Base-by-base conservation (phyloP, 2,797 vertebrate species). In the Premnoplex brunnescens region DNA sequence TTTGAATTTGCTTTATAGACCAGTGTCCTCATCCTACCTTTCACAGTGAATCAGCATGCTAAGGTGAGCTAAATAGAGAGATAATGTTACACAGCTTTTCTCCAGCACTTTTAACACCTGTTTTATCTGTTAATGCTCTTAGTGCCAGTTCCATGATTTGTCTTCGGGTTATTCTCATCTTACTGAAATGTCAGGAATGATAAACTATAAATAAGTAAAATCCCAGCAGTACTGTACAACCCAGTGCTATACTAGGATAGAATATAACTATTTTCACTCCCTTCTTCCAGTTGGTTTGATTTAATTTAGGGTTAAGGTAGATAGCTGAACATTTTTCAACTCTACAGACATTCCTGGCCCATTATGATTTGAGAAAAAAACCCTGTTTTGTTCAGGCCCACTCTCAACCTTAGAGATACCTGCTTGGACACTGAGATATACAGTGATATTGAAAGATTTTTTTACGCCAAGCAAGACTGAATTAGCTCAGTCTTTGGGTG, bases 101-200 rank as follows among this genome's bases (percentile, higher is more conserved):
- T 81, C 74, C 75, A 74, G 48, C 44, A 75, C 60, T 51, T 93
- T 93, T 84, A 91, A 88, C 72, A 89, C 63, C 91, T 95, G 34
- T 63, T 94, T 86, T 86, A 91, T 93, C 95, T 90, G 69, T 55
- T 95, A 90, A 95, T 94, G 66, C 74, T 86, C 88, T 94, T 95
- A 95, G 64, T 88, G 62, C 49, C 54, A 72, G 76, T 68, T 83
- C 46, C 43, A 44, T 66, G 36, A 85, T 84, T 80, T 76, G 43
- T 67, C 60, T 75, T 73, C 32, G 54, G 37, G 60, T 95, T 95
- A 86, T 88, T 95, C 93, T 85, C 73, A 68, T 91, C 69, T 78
- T 46, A 52, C 37, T 54, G 56, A 95, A 90, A 91, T 91, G 78
- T 89, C 84, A 94, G 26, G 73, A 94, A 89, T 54, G 3, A 67